Evolutionary conservation across 1,140 invertebrate species (phyloP).

Genomic region (Muscidifurax raptorellus): DNA sequence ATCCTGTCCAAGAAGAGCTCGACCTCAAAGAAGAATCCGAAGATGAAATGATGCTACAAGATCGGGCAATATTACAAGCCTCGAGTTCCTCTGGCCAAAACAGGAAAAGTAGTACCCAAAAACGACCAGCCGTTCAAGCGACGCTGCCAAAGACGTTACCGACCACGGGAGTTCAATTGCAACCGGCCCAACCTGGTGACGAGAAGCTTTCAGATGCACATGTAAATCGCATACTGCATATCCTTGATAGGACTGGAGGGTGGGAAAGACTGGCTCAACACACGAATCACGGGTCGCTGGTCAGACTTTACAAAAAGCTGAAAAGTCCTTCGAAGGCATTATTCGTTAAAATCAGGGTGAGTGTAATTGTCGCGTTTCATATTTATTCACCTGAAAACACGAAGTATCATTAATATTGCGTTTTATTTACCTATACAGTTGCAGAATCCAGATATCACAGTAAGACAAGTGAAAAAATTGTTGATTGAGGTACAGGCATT

Average conservation of each 20-base stretch:
- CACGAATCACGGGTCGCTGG: slow-evolving; percentile 66
- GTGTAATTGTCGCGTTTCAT: background rate
- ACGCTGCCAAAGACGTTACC: background rate
- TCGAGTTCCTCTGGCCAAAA: background rate
- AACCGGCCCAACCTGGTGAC: background rate
- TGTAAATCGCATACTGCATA: slow-evolving; percentile 58
- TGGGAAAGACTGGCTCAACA: slow-evolving; percentile 68
- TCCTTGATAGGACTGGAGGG: slow-evolving; percentile 66
- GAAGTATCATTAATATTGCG: background rate
- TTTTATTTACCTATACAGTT: slow-evolving; percentile 34
- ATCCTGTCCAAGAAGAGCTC: slow-evolving; percentile 1
- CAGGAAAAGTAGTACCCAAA: background rate
- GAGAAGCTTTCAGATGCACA: slow-evolving; percentile 55
- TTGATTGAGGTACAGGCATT: slow-evolving; percentile 31
- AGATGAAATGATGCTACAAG: slow-evolving; percentile 39
- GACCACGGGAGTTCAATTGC: background rate
- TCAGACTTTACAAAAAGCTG: slow-evolving; percentile 53
- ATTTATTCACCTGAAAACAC: background rate
- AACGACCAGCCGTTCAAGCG: background rate
- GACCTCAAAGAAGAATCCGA: slow-evolving; percentile 53
- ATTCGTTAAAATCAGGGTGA: slow-evolving; percentile 61
- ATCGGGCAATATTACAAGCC: background rate
- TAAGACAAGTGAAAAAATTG: slow-evolving; percentile 37
- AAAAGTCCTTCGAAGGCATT: slow-evolving; percentile 58
- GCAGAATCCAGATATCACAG: slow-evolving; percentile 39